Base-by-base conservation (phyloP, 2,113 vertebrate genomes). In the Anarhynchus alexandrinus region DNA sequence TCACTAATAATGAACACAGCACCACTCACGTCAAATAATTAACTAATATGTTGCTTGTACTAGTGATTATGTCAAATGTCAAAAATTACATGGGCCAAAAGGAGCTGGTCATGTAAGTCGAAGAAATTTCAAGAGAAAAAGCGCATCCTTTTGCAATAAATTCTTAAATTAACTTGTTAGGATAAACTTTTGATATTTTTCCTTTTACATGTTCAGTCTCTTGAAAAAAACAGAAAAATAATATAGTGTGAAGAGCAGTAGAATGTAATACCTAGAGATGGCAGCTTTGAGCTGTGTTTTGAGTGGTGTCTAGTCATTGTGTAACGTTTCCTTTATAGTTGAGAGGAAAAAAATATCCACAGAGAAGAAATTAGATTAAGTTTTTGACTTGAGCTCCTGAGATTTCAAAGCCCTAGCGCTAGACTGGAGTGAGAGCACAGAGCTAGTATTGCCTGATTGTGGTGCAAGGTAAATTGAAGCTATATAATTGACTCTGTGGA, bases 281-380 rank as follows among this genome's bases (percentile, higher is more conserved):
- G 96, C 96, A 96, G 93, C 73, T 97, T 95, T 93, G 94, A 95
- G 93, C 93, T 97, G 73, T 64, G 54, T 82, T 95, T 93, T 87
- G 40, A 79, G 55, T 73, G 82, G 74, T 78, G 38, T 80, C 43
- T 29, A 69, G 84, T 81, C 45, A 73, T 89, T 95, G 82, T 91
- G 59, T 74, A 85, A 93, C 3, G 0, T 57, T 93, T 82, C 74
- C 40, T 94, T 91, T 88, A 65, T 40, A 74, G n/a, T 30, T 45
- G n/a, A 87, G 55, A 74, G 79, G 79, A 51, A 93, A 91, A 90
- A 95, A 94, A 74, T 83, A 94, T 43, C 89, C 45, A 81, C 61
- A 84, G 59, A 95, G 64, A 90, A 94, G 80, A 93, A 92, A 94
- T 95, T 83, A 95, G 82, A 95, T 97, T 89, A 94, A 85, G 64